Evolutionary conservation across 2,113 vertebrate species (phyloP).

Genomic region (Anolis sagrei): DNA sequence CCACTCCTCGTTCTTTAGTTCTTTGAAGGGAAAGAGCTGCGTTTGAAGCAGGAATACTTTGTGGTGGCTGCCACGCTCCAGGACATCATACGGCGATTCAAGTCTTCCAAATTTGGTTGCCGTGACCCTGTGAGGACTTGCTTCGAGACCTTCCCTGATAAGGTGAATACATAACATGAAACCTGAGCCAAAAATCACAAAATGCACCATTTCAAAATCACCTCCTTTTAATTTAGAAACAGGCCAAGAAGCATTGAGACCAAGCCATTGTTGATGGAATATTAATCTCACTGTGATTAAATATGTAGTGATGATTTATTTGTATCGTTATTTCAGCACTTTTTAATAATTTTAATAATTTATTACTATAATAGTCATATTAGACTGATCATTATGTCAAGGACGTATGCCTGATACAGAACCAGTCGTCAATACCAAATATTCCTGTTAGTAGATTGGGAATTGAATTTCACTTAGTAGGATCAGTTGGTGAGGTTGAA

Average conservation of each 20-base stretch:
- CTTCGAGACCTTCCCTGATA: constrained; percentile 87
- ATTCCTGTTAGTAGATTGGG: no score
- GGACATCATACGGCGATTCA: constrained; percentile 89
- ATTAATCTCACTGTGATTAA: no score
- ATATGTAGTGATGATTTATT: no score
- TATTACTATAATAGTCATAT: no score
- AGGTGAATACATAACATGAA: constrained; percentile 71
- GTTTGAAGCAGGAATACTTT: constrained; percentile 91
- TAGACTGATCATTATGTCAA: no score
- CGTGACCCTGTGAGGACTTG: constrained; percentile 85
- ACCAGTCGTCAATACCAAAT: no score
- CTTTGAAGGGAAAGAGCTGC: constrained; percentile 89
- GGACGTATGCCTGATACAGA: background rate
- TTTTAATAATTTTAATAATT: no score
- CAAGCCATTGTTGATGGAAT: no score
- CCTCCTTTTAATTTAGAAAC: background rate
- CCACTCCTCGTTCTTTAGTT: constrained; percentile 70
- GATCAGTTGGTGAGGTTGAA: no score
- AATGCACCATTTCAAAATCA: background rate
- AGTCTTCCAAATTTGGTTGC: constrained; percentile 90
- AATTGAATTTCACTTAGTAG: background rate
- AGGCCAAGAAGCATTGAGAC: no score
- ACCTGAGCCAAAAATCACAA: background rate
- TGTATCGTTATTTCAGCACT: no score
- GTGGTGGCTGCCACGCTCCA: constrained; percentile 89